Conservation (phyloP, 2,113 vertebrate species). For the Alouatta palliata region DNA sequence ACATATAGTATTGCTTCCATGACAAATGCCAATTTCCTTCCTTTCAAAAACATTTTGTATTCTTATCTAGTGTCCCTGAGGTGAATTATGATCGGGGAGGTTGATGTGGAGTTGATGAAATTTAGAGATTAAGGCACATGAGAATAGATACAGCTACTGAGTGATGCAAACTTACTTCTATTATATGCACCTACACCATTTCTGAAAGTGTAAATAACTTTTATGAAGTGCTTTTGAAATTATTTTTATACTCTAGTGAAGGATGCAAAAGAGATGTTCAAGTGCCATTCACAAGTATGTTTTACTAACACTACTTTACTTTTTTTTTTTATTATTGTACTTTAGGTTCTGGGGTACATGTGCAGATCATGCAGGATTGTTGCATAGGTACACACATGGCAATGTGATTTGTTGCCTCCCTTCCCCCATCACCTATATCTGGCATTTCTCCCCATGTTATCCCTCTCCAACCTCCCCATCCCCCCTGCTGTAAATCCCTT, state of each 20-base stretch:
- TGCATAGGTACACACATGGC: too few species aligned
- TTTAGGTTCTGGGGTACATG: too few species aligned
- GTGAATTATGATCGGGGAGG: not conserved
- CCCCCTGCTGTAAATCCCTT: too few species aligned
- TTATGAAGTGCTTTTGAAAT: slow-evolving; percentile 15
- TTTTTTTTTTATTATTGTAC: not conserved
- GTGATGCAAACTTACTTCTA: not conserved
- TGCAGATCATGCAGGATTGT: too few species aligned
- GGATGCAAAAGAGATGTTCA: not conserved
- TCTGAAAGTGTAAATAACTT: not conserved
- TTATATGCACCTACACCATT: not conserved
- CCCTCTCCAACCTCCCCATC: too few species aligned
- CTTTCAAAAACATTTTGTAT: not conserved
- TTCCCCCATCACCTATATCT: too few species aligned
- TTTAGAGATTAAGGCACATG: not conserved
- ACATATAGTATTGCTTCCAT: not conserved
- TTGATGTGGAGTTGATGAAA: not conserved
- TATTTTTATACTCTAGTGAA: not conserved
- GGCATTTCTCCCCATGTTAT: too few species aligned
- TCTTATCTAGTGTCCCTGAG: not conserved
- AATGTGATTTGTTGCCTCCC: too few species aligned
- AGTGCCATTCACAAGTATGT: not conserved
- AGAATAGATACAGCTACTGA: not conserved
- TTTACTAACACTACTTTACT: not conserved
- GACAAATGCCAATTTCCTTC: not conserved